A percentile compares a stretch with the other conserved stretches of the same genome.
phyloP scores from a whole-genome alignment of 2,888 invertebrate genomes.

The Zygogramma bicolorata region DNA sequence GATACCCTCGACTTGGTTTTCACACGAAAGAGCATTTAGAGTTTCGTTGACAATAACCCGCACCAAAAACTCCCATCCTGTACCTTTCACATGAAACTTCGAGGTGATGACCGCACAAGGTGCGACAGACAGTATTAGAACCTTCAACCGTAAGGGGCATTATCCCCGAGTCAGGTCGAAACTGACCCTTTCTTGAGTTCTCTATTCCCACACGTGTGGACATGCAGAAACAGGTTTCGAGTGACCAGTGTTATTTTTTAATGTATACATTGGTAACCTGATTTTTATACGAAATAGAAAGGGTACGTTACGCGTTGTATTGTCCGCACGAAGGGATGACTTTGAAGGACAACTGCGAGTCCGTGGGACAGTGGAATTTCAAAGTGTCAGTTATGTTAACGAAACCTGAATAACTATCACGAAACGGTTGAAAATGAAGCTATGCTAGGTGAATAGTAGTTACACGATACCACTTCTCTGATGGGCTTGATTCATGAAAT shows the following conservation, averaged over 20 bases:
- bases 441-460: no score
- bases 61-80: no score
- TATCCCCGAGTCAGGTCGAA: constrained; percentile 39
- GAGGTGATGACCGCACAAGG: no score
- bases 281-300: constrained; percentile 40
- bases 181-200: constrained; percentile 59
- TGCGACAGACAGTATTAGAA: no score
- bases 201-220: constrained; percentile 55
- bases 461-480: no score
- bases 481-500: no score
- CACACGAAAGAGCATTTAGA: no score
- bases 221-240: constrained; percentile 59
- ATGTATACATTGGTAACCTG: constrained; percentile 42
- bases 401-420: no score
- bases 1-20: no score
- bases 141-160: constrained; percentile 43
- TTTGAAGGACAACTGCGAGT: constrained; percentile 23
- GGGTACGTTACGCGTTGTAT: constrained; percentile 35
- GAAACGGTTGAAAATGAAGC: no score
- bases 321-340: constrained; percentile 35
- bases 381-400: constrained; percentile 3
- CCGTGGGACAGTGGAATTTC: constrained; percentile 17
- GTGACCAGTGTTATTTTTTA: constrained; percentile 55
- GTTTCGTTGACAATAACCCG: no score
- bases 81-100: no score